Base-by-base conservation (phyloP, 2,113 vertebrate genomes). In the Fukomys damarensis region DNA sequence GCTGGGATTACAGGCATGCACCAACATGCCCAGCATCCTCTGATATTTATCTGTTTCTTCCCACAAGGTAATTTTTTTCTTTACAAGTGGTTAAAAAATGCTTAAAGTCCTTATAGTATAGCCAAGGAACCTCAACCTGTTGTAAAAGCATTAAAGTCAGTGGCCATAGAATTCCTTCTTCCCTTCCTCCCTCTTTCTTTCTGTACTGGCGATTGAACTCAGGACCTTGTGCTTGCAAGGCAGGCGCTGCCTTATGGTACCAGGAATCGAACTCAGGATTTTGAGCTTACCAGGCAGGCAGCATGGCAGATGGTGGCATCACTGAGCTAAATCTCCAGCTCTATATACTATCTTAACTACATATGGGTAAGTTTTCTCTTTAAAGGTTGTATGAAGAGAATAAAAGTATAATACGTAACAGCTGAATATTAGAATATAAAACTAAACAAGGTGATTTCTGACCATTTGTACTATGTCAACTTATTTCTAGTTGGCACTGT, bases 401-500 rank as follows among this genome's bases (percentile, higher is more conserved):
- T 81, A 68, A 32, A 26, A 74, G 41, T 81, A 49, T 38, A 82
- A 77, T 90, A 61, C 90, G 12, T 79, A 87, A 89, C 54, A 86
- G 65, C 10, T 86, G 12, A 83, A 65, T 82, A 85, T 86, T 70
- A 86, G 54, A 95, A 76, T 88, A 76, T 70, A 63, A 85, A 92
- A 89, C 85, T 59, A 87, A 89, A 91, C 13, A 63, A 97, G 26
- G 72, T 38, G 43, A 86, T 93, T 80, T 79, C 83, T 86, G 43
- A 86, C 14, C 41, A 83, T 74, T 68, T 68, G 43, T 41, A 94
- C 65, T 54, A 56, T 80, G 38, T 43, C 70, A 43, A 38, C 66
- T n/a, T 43, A 26, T 89, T 92, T 22, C 68, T 72, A 74, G 24
- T 63, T 96, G 74, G 68, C 90, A 95, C 9, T 89, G n/a, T 86